Percentiles rank a stretch among this genome's conserved stretches.
Evolutionary conservation across 2,888 invertebrate species (phyloP).

Genomic region (Didymodactylos carnosus): DNA sequence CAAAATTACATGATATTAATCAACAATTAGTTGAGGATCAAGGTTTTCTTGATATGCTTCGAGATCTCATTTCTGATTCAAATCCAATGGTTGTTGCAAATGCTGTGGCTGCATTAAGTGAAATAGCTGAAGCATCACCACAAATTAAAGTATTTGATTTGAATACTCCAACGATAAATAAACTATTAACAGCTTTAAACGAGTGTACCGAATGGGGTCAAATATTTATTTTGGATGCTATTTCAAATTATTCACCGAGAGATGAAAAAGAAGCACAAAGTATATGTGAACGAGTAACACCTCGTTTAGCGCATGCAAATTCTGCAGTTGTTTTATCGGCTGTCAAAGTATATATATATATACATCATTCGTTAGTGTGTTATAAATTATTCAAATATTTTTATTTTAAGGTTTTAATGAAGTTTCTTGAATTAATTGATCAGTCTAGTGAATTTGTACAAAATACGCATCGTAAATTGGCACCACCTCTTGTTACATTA

Average conservation of each 20-base stretch:
- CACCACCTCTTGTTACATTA: slow-evolving; percentile 91
- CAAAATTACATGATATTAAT: slow-evolving; percentile 89
- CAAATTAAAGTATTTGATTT: slow-evolving; percentile 83
- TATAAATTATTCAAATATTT: background rate
- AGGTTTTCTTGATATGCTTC: slow-evolving; percentile 85
- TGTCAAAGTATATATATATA: slow-evolving; percentile 49
- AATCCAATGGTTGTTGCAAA: slow-evolving; percentile 99
- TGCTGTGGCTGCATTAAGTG: slow-evolving; percentile 89
- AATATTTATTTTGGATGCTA: slow-evolving; percentile 87
- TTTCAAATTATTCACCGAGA: slow-evolving; percentile 85
- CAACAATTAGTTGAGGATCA: slow-evolving; percentile 54
- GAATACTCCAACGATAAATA: slow-evolving; percentile 92
- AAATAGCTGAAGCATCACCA: slow-evolving; percentile 88
- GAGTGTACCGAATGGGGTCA: slow-evolving; percentile 99
- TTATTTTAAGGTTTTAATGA: slow-evolving; percentile 53
- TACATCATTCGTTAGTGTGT: background rate
- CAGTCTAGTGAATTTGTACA: slow-evolving; percentile 77
- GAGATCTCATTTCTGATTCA: slow-evolving; percentile 87
- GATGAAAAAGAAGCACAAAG: slow-evolving; percentile 38
- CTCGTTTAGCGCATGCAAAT: slow-evolving; percentile 88
- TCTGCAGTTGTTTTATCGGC: slow-evolving; percentile 95
- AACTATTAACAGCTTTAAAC: slow-evolving; percentile 84
- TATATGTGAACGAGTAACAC: slow-evolving; percentile 83
- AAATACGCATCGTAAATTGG: slow-evolving; percentile 79
- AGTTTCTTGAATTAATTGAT: slow-evolving; percentile 86